Evolutionary conservation across 2,888 invertebrate species (phyloP).

Genomic region (Hyposoter dolosus): DNA sequence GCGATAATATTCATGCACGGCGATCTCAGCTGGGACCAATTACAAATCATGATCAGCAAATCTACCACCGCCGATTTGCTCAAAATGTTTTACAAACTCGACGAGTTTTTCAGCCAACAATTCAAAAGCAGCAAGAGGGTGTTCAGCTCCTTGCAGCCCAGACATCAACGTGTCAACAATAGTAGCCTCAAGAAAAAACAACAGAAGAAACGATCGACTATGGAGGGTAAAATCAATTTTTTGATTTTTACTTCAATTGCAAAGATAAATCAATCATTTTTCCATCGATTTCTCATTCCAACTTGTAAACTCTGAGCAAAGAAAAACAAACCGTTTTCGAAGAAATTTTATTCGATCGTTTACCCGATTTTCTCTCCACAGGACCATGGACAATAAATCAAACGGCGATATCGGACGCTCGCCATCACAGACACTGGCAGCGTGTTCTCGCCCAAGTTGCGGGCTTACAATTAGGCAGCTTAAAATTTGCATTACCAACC

Average conservation of each 20-base stretch:
- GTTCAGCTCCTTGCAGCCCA: slow-evolving; percentile 90
- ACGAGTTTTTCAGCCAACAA: slow-evolving; percentile 99
- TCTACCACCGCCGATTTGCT: slow-evolving; percentile 98
- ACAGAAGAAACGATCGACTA: slow-evolving; percentile 82
- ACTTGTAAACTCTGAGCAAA: too few relatives aligned
- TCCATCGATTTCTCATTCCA: too few relatives aligned
- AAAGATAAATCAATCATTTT: neutral
- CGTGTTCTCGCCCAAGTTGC: slow-evolving; percentile 93
- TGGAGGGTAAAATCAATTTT: slow-evolving; percentile 80
- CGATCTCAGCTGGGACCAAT: slow-evolving; percentile 96
- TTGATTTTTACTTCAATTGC: neutral
- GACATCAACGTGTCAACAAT: slow-evolving; percentile 81
- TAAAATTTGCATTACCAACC: slow-evolving; percentile 89
- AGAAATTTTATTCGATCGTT: neutral
- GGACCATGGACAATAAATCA: slow-evolving; percentile 81
- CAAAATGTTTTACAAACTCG: slow-evolving; percentile 98
- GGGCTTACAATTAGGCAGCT: slow-evolving; percentile 91
- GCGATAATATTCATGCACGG: slow-evolving; percentile 97
- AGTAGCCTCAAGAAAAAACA: slow-evolving; percentile 81
- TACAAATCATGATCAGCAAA: slow-evolving; percentile 98
- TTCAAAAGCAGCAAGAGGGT: slow-evolving; percentile 98
- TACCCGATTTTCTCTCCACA: slow-evolving; percentile 45
- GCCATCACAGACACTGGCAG: slow-evolving; percentile 98
- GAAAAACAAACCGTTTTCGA: neutral
- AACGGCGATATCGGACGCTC: slow-evolving; percentile 87